Evolutionary conservation across 2,113 vertebrate genomes (phyloP), one percentile per base, ranked within the genome.

Genomic region (Macquaria ambigua): DNA sequence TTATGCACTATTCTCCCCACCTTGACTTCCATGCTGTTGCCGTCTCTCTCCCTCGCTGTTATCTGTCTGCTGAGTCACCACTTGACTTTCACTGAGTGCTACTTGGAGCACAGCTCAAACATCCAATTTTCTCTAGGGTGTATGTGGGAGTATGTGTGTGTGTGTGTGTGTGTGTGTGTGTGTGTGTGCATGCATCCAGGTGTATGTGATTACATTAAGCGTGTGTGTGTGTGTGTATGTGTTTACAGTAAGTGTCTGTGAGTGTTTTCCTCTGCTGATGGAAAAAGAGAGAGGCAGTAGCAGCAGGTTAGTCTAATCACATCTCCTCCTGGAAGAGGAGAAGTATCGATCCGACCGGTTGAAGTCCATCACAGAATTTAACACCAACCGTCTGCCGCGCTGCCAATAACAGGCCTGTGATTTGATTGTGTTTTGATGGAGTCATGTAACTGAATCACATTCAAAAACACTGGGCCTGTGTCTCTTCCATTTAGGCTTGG

Each of bases 1-100:
- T 43, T 21, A 56, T 11, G 37, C 56, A 46, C 48, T 31, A 10
- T 41, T 43, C 21, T 61, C 31, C 25, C 55, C 31, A 39, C 69
- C 58, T 72, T 48, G 37, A 58, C 63, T 64, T 64, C 34, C 63
- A 48, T 74, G 55, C 67, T 43, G 48, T 25, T 64, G 68, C 73
- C 50, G 34, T 56, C 41, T 70, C 41, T 70, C 68, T 63, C 61
- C 18, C 79, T 58, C 64, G 2, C 75, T 55, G 15, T 28, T 63
- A 34, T 77, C 77, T 62, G 62, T 28, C 41, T 88, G 89, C 91
- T 92, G 85, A 89, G 81, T 91, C 92, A 86, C 70, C 37, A 71
- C 64, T 80, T 63, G 56, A 81, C 70, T 91, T 79, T 71, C 77
- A 58, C 52, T 39, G 71, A 79, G 77, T 88, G 82, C 82, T 41